A percentile compares a stretch with the other conserved stretches of the same genome.
Evolutionary conservation across 2,113 vertebrate species (phyloP).

Genomic region (Salminus brasiliensis): DNA sequence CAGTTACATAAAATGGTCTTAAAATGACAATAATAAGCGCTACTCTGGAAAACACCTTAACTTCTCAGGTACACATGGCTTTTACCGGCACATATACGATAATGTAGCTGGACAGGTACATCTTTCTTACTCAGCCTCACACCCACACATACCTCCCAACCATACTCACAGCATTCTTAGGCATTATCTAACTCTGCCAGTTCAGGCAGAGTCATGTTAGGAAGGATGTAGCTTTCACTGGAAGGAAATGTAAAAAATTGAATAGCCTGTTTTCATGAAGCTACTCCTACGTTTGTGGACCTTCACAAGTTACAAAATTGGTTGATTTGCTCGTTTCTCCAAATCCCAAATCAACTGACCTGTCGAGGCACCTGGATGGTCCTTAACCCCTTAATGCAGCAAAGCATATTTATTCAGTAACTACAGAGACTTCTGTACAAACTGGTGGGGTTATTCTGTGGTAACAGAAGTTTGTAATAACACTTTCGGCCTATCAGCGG

Average conservation of each 20-base stretch:
- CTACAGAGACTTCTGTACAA: too few relatives aligned
- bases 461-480: too few relatives aligned
- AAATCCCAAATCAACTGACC: too few relatives aligned
- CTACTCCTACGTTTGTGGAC: too few relatives aligned
- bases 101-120: not conserved
- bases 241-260: not conserved
- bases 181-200: not conserved
- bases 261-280: not conserved
- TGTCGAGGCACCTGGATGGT: too few relatives aligned
- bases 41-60: not conserved
- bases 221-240: not conserved
- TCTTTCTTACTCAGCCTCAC: not conserved
- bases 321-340: too few relatives aligned
- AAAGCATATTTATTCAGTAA: too few relatives aligned
- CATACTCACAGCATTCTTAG: not conserved
- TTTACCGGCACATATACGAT: not conserved
- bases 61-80: not conserved
- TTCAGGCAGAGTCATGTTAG: not conserved
- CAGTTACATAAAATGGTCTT: too few relatives aligned
- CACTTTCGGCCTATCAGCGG: too few relatives aligned
- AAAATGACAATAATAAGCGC: not conserved
- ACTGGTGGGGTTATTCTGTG: too few relatives aligned
- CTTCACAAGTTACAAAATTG: too few relatives aligned
- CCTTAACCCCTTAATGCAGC: too few relatives aligned
- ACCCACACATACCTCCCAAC: not conserved